Evolutionary conservation across 2,797 vertebrate species (phyloP), one percentile per base, ranked within the genome.

Genomic region (Platalea minor): DNA sequence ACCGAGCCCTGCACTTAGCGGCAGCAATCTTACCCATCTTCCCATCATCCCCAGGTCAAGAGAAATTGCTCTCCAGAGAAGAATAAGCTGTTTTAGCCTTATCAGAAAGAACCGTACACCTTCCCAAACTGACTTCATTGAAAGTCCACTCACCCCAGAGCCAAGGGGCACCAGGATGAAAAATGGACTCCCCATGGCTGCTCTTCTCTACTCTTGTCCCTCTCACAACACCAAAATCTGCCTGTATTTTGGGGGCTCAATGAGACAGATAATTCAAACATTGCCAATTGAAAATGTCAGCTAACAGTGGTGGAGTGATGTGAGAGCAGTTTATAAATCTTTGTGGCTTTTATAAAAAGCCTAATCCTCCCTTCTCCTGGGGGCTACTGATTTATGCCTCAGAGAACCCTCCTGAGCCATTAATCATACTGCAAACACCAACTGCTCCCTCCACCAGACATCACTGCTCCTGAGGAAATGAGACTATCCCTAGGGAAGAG

Each of bases 331-430:
- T 87, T 74, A 77, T 83, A 54, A 73, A 61, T 85, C 67, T 65
- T 26, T 24, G 29, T 8, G 15, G 1, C 29, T 59, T 43, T 56
- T 79, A 3, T 3, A 21, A 69, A 89, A 33, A 83, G 43, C n/a
- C 46, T n/a, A 56, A 77, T 85, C 39, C 28, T 91, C 14, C 16
- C 28, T 94, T 67, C 56, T 85, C 72, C 89, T 31, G 25, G 6
- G 37, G 64, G 68, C 51, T 88, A 56, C 60, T 51, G 56, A 73
- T 93, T 88, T 85, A 39, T 83, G 87, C 72, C 68, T 95, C 88
- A 77, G 56, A 93, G 68, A 94, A n/a, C 25, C 73, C 82, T 94
- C 59, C 75, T 74, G 89, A 93, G 51, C 75, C 82, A 51, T 67
- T 67, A 75, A 76, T 91, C 3, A 2, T 57, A 61, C 18, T 43